Evolutionary conservation across 2,797 vertebrate species (phyloP).

Genomic region (Glyptemys insculpta): DNA sequence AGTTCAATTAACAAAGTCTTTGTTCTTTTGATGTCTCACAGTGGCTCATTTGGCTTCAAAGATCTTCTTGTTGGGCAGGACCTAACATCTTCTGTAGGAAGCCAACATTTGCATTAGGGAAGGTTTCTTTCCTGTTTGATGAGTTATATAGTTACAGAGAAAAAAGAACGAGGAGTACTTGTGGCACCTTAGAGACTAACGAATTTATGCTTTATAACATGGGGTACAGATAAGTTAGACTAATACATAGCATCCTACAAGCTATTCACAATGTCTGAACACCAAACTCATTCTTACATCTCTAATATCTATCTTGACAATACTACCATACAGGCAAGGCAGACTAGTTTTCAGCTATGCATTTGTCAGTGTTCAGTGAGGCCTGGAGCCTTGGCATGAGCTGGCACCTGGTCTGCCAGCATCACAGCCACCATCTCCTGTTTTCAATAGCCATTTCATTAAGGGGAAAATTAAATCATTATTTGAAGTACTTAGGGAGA

Average conservation of each 20-base stretch:
- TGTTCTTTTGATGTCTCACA: neutral
- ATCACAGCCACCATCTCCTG: neutral
- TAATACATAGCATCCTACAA: neutral
- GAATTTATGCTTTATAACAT: neutral
- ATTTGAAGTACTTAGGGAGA: neutral
- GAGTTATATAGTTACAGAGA: neutral
- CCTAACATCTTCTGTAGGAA: neutral
- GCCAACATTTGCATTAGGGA: neutral
- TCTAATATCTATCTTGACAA: neutral
- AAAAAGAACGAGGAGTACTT: too few relatives aligned
- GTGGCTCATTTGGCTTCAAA: neutral
- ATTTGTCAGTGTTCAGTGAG: neutral
- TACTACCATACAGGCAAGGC: neutral
- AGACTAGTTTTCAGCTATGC: neutral
- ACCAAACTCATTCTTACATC: neutral
- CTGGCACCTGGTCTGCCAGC: neutral
- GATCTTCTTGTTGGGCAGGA: neutral
- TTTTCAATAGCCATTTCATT: neutral
- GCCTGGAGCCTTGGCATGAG: neutral
- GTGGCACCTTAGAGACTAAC: too few relatives aligned
- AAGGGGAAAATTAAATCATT: rapidly evolving
- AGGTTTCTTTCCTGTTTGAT: neutral
- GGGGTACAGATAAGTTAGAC: neutral
- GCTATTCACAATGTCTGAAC: neutral
- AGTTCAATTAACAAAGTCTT: neutral